A percentile compares a stretch with the other conserved stretches of the same genome.
phyloP scores from a whole-genome alignment of 2,797 vertebrate genomes.

The Eidolon dupreanum region DNA sequence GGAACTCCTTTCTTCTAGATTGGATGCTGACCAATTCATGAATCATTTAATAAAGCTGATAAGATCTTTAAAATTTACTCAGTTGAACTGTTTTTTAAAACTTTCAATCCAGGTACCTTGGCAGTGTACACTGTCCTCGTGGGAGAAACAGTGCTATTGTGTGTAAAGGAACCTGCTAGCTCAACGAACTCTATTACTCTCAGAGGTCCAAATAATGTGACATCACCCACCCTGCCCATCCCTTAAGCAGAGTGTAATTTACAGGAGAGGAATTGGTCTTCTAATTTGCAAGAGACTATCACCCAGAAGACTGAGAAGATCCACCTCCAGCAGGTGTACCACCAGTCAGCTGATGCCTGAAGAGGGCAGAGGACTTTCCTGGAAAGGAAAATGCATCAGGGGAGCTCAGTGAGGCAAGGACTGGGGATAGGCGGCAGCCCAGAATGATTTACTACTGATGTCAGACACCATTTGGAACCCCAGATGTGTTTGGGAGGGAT shows the following conservation, averaged over 20 bases:
- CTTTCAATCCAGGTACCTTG: neutral
- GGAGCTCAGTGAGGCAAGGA: neutral
- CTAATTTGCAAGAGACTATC: neutral
- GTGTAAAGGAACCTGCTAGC: neutral
- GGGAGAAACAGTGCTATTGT: neutral
- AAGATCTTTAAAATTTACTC: neutral
- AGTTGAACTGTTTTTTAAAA: neutral
- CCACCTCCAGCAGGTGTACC: neutral
- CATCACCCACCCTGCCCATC: too few relatives aligned
- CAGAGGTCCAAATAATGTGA: neutral
- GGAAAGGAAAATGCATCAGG: neutral
- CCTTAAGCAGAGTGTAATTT: neutral
- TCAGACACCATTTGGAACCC: neutral
- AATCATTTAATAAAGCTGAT: neutral
- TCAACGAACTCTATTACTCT: neutral
- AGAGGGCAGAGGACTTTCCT: neutral
- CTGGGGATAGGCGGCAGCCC: neutral
- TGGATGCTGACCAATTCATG: too few relatives aligned
- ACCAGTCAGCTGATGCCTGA: neutral
- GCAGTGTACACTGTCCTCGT: neutral
- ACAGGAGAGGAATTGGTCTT: neutral
- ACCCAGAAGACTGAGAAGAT: neutral
- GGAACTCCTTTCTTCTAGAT: neutral
- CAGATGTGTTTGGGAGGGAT: neutral
- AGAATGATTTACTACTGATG: neutral